Evolutionary conservation across 2,888 invertebrate species (phyloP), one percentile per base, ranked within the genome.

Genomic region (Orgyia antiqua): DNA sequence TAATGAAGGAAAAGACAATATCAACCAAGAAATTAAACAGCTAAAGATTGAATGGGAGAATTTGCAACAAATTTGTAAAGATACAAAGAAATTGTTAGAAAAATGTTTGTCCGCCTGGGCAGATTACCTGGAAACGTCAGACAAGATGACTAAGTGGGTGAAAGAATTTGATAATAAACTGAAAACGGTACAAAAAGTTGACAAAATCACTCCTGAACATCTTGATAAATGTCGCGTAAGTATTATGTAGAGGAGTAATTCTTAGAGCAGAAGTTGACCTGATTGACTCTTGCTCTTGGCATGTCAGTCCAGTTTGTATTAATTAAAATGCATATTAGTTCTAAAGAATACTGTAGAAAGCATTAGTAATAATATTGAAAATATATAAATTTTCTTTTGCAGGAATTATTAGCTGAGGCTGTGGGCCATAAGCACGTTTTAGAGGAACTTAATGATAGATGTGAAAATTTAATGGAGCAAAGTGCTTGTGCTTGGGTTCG

Each of bases 381-480:
- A 23, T 23, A 10, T 10, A 23, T 21, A 21, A 21, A 10, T 10
- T 9, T 38, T 12, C 18, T 42, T 54, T 64, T 59, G 26, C 69
- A 89, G 89, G 89, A 88, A 60, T 79, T 96, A 3, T 82, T 95
- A 11, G 88, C 92, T 9, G 94, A 95, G 76, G 93, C 95, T 1
- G 70, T 92, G 28, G 88, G 89, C 13, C 91, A 94, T 51, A 95
- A 95, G 69, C 90, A 91, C 12, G 88, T 91, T 10, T 84, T 96
- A 44, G 96, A 96, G 82, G 93, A 93, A 63, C 77, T 97, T 1
- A 94, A 94, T 57, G 96, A 96, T 62, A 89, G 92, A 51, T 96
- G 96, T 63, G 96, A 96, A 73, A 88, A 92, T 27, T 82, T 97
- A 0, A 93, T 96, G 91, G 96, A 96, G 65, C 89, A 93, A 28